Conservation (phyloP, 2,888 invertebrate species). For the Dorcus parallelipipedus region DNA sequence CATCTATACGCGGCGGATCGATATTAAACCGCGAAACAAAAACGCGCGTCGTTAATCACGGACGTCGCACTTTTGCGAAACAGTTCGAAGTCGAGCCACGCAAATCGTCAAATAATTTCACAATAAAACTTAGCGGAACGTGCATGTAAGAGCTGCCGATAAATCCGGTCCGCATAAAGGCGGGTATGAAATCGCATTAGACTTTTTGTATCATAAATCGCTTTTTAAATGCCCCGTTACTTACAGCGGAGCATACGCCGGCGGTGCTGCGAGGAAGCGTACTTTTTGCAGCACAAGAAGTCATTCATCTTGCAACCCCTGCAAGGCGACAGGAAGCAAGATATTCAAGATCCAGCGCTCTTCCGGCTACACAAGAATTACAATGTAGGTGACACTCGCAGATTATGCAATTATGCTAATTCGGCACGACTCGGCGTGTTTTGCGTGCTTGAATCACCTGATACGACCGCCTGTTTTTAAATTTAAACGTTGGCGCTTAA, state of each 20-base stretch:
- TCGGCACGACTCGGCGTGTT: not conserved
- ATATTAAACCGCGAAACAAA: no score
- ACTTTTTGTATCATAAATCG: conserved; percentile 36
- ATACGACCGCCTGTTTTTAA: no score
- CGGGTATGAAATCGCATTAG: conserved; percentile 30
- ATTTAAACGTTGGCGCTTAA: no score
- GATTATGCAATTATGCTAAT: conserved; percentile 22
- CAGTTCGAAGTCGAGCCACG: no score
- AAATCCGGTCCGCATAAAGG: conserved; percentile 3
- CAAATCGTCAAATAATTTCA: no score
- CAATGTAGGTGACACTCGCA: conserved; percentile 18
- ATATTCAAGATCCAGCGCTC: conserved; percentile 28
- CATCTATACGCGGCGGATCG: no score
- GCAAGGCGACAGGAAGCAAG: conserved; percentile 34
- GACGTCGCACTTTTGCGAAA: no score
- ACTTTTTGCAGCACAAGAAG: conserved; percentile 28
- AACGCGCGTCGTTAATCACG: no score
- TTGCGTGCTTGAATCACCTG: no score
- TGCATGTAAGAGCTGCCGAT: not conserved
- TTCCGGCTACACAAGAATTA: conserved; percentile 28
- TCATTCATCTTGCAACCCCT: conserved; percentile 34
- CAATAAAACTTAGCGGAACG: no score
- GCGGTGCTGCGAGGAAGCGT: conserved; percentile 7
- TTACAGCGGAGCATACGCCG: conserved; percentile 27
- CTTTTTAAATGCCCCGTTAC: conserved; percentile 35